These are phyloP conservation scores for Apostichopus leukothele DNA, from an alignment of 53 echinoderm and acorn worm genomes.

Conservation along the genomic window DNA sequence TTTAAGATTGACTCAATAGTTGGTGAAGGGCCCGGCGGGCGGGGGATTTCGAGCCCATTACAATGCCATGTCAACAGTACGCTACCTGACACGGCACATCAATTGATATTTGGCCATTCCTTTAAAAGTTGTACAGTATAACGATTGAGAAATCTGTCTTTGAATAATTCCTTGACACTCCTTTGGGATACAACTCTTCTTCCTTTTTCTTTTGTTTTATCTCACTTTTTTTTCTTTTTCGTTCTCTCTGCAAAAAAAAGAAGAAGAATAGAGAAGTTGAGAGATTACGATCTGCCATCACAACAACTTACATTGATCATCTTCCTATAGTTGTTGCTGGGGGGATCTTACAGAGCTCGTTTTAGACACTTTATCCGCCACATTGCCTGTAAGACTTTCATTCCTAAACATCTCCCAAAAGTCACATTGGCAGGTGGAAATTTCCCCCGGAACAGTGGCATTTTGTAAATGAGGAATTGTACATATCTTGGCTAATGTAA, in stretches of 20 bases:
- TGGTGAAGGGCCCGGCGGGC: too few species aligned
- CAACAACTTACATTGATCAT: background rate
- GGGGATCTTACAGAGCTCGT: background rate
- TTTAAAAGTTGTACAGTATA: too few species aligned
- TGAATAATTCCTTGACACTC: too few species aligned
- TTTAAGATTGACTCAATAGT: too few species aligned
- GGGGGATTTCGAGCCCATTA: too few species aligned
- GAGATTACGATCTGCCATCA: background rate
- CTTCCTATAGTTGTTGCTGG: background rate
- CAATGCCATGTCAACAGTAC: too few species aligned
- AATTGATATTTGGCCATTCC: too few species aligned
- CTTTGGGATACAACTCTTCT: too few species aligned
- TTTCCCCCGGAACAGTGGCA: background rate
- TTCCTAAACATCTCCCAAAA: background rate
- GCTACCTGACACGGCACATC: too few species aligned
- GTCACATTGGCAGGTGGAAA: background rate
- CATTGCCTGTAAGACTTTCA: background rate
- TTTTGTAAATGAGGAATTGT: slow-evolving; percentile 1
- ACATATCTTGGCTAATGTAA: background rate
- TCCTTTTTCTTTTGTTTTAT: too few species aligned
- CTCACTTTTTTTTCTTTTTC: too few species aligned
- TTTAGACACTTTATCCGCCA: background rate
- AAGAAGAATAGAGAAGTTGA: background rate
- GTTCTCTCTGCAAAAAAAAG: background rate
- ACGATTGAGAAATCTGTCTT: too few species aligned